Evolutionary conservation across 2,888 invertebrate species (phyloP).

Genomic region (Phengaris arion): DNA sequence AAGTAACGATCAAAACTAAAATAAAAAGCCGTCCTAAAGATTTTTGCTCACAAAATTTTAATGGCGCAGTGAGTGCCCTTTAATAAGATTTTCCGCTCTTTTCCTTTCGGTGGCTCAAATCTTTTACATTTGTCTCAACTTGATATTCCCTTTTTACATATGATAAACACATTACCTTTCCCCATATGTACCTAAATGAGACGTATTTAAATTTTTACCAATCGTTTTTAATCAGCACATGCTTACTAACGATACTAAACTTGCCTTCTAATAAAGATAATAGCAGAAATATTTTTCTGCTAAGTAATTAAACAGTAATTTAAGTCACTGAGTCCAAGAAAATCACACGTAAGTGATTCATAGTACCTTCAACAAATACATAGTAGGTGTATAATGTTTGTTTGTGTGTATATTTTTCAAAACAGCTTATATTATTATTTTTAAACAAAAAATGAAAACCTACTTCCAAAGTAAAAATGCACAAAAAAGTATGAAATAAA

Average conservation of each 20-base stretch:
- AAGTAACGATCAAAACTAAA: constrained; percentile 2
- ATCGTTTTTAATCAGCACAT: constrained; percentile 46
- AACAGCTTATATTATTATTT: too few species aligned
- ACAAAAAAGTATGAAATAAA: too few species aligned
- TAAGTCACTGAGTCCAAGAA: too few species aligned
- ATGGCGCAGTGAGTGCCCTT: constrained; percentile 61
- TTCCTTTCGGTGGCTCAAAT: constrained; percentile 62
- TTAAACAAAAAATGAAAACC: too few species aligned
- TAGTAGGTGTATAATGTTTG: too few species aligned
- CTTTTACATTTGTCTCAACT: constrained; percentile 59
- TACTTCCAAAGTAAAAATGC: too few species aligned
- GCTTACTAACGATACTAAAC: not conserved
- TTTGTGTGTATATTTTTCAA: too few species aligned
- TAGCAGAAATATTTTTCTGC: too few species aligned
- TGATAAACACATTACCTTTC: constrained; percentile 70
- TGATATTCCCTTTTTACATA: constrained; percentile 66
- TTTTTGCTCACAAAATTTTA: constrained; percentile 47
- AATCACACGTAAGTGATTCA: too few species aligned
- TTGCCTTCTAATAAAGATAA: too few species aligned
- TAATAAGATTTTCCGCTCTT: constrained; percentile 55
- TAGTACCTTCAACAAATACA: too few species aligned
- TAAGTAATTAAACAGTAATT: too few species aligned
- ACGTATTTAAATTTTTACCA: constrained; percentile 48
- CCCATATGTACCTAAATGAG: not conserved
- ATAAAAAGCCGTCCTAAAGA: not conserved